Base-by-base conservation (phyloP, 1,140 invertebrate genomes). In the Brachionus sp. region DNA sequence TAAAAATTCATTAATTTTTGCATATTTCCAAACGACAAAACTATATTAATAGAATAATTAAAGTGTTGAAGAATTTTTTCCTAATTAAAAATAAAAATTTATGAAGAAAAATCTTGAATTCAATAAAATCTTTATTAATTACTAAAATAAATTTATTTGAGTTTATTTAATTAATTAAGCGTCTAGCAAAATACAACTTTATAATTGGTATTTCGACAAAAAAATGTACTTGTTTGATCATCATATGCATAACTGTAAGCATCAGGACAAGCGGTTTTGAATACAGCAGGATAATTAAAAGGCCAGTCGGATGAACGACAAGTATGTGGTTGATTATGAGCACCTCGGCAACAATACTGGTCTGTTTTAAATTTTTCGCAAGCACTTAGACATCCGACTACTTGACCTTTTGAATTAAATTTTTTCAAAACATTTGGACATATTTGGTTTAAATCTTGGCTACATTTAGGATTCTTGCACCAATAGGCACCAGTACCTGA, bases 161-260 rank as follows among this genome's bases (percentile, higher is more conserved):
- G n/a, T n/a, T 29, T 29, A 29, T 29, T 3, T 29, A 29, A 2
- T 29, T 29, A 29, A 29, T 29, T 2, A 29, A 29, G 29, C 29
- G 3, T 29, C 29, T 42, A 73, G 35, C 68, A 73, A 42, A 73
- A 73, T 5, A 16, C 16, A 19, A 73, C 39, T 39, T 3, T 73
- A 35, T 73, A 73, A 23, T 73, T 42, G 6, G 68, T 73, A 10
- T 73, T 73, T 19, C 68, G 12, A 16, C 68, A 73, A 42, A 73
- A 73, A 23, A 73, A 73, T 16, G 68, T 73, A 19, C 68, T 73
- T 0, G 68, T 73, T 16, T 13, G 5, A 73, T 73, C 68, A 73
- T 73, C 68, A 44, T 73, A 73, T 39, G 68, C 68, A 42, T 73
- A 73, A 23, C 68, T 73, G 37, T 73, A 73, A 23, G 68, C 13